These are phyloP conservation scores for Branchipolynoe longqiensis DNA, from an alignment of 2,888 invertebrate genomes.

Conservation along the genomic window DNA sequence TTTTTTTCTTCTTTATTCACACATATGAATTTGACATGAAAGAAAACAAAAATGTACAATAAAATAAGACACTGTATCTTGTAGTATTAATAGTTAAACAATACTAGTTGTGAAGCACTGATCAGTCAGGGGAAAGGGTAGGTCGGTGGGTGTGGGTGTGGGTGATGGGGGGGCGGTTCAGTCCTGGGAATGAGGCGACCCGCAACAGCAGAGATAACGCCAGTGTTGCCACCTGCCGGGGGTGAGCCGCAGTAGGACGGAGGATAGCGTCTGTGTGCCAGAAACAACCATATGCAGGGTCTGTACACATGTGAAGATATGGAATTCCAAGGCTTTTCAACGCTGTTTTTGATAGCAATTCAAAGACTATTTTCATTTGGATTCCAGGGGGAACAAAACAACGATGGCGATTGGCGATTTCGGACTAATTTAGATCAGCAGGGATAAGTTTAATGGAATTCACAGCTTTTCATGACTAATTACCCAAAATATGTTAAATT, in stretches of 20 bases:
- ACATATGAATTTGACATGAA: slow-evolving; percentile 44
- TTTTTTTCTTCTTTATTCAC: slow-evolving; percentile 33
- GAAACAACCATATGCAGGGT: neutral
- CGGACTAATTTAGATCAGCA: no score
- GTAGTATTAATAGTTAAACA: slow-evolving; percentile 36
- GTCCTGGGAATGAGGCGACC: slow-evolving; percentile 34
- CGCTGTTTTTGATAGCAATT: no score
- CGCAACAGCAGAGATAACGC: slow-evolving; percentile 40
- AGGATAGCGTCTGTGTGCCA: slow-evolving; percentile 7
- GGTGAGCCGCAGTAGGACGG: slow-evolving; percentile 1
- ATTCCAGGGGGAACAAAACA: no score
- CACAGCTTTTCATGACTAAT: no score
- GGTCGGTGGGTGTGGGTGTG: no score
- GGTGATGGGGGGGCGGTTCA: no score
- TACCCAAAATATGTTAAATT: no score
- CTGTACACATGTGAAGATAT: no score
- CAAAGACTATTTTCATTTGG: no score
- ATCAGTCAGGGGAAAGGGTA: slow-evolving; percentile 1
- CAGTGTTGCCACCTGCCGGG: neutral
- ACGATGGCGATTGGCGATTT: no score
- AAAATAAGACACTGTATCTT: slow-evolving; percentile 43
- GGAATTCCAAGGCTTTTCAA: no score
- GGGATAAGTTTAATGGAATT: no score
- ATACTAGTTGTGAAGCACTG: slow-evolving; percentile 49
- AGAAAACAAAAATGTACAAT: slow-evolving; percentile 49